These are phyloP conservation scores for Atta cephalotes DNA, from an alignment of 1,140 invertebrate species.

Conservation along the genomic window DNA sequence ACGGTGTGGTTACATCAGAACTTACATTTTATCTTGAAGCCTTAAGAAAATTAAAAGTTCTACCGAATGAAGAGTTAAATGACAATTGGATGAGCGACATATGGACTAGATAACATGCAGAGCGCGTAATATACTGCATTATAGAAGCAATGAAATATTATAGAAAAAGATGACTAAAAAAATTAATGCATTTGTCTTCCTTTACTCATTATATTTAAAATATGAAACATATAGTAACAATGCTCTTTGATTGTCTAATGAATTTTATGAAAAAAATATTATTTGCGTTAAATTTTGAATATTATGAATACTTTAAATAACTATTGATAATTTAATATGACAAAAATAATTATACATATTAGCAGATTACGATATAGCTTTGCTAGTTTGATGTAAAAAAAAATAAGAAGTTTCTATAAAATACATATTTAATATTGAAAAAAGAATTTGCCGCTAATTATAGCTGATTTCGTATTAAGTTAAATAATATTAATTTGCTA, in stretches of 20 bases:
- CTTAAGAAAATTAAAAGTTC: conserved; percentile 93
- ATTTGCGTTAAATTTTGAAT: conserved; percentile 44
- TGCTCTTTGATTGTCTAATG: conserved; percentile 21
- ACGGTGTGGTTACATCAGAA: conserved; percentile 98
- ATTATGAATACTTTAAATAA: not conserved
- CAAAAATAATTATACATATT: not conserved
- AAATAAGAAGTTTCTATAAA: not conserved
- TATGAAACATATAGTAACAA: conserved; percentile 7
- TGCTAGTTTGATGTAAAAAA: not conserved
- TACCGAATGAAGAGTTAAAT: conserved; percentile 90
- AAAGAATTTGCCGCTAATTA: conserved; percentile 5
- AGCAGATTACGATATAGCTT: not conserved
- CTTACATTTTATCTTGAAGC: conserved; percentile 98
- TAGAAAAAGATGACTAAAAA: conserved; percentile 77
- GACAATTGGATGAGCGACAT: conserved; percentile 93
- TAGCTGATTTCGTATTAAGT: not conserved
- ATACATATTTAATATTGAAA: not conserved
- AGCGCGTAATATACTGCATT: conserved; percentile 84
- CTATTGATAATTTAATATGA: not conserved
- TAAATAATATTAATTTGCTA: conserved; percentile 2
- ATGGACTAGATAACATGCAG: conserved; percentile 90
- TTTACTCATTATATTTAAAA: conserved; percentile 47
- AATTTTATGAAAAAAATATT: conserved; percentile 47
- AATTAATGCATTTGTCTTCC: conserved; percentile 68
- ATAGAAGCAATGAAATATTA: conserved; percentile 80